A percentile compares a stretch with the other conserved stretches of the same genome.
These are phyloP conservation scores for Calephelis nemesis DNA, from an alignment of 1,140 invertebrate species.

Conservation along the genomic window DNA sequence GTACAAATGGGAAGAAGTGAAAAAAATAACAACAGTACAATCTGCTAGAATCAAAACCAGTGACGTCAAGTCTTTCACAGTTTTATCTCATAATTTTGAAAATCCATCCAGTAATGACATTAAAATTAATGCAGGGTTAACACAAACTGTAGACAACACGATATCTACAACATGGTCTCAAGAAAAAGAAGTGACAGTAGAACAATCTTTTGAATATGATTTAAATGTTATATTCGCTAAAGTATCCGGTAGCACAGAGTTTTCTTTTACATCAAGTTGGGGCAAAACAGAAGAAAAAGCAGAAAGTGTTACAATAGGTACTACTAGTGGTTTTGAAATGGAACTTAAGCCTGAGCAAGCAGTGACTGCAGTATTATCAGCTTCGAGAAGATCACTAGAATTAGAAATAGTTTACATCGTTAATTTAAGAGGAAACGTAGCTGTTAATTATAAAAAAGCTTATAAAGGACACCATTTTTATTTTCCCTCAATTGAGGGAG, in stretches of 20 bases:
- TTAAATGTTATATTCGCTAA: conserved; percentile 47
- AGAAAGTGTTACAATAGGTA: conserved; percentile 51
- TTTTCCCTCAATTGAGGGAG: conserved; percentile 46
- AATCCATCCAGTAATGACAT: conserved; percentile 50
- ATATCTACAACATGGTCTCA: conserved; percentile 51
- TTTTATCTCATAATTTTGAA: conserved; percentile 56
- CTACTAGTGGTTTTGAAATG: conserved; percentile 50
- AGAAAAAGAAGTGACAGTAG: conserved; percentile 39
- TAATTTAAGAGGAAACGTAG: conserved; percentile 49
- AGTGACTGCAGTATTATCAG: conserved; percentile 50
- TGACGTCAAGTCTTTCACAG: conserved; percentile 36
- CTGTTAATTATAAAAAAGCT: conserved; percentile 47
- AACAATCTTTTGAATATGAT: conserved; percentile 50
- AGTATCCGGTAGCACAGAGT: conserved; percentile 40
- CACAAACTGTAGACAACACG: conserved; percentile 56
- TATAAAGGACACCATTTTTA: conserved; percentile 57
- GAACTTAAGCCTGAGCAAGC: conserved; percentile 55
- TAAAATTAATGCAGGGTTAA: conserved; percentile 62
- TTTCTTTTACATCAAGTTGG: conserved; percentile 41
- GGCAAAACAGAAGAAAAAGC: conserved; percentile 51
- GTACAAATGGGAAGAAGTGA: conserved; percentile 55
- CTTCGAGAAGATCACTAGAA: conserved; percentile 47
- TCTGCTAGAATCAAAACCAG: conserved; percentile 43
- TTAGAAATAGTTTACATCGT: conserved; percentile 48
- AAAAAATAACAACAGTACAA: conserved; percentile 47